Conservation (phyloP, 2,888 invertebrate species). For the Dolichomitus sp. region DNA sequence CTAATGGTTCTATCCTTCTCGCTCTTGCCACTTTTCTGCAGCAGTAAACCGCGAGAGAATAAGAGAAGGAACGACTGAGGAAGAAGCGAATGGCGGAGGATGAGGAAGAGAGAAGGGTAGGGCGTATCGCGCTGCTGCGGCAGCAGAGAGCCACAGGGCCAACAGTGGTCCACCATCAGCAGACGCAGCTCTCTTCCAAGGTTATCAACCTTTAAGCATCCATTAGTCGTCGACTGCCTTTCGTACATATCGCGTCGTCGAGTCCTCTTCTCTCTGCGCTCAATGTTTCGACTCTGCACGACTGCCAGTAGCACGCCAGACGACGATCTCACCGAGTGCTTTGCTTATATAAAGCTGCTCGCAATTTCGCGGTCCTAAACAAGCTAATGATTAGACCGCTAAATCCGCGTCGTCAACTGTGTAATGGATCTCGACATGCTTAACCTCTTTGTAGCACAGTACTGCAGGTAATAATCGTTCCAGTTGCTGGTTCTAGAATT, state of each 20-base stretch:
- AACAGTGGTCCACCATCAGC: slow-evolving; percentile 51
- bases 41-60: slow-evolving; percentile 1
- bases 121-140: slow-evolving; percentile 39
- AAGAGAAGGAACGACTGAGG: slow-evolving; percentile 4
- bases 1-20: slow-evolving; percentile 36
- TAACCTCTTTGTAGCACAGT: background rate
- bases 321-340: background rate
- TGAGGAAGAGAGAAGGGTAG: slow-evolving; percentile 23
- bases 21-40: slow-evolving; percentile 20
- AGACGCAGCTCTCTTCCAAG: slow-evolving; percentile 70
- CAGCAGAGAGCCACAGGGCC: slow-evolving; percentile 47
- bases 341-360: slow-evolving; percentile 68
- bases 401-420: background rate
- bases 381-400: slow-evolving; percentile 69
- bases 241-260: slow-evolving; percentile 34
- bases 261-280: slow-evolving; percentile 12
- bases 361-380: slow-evolving; percentile 74
- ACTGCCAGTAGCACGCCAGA: slow-evolving; percentile 24
- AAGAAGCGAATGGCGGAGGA: slow-evolving; percentile 16
- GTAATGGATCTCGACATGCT: slow-evolving; percentile 14
- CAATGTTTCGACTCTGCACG: slow-evolving; percentile 19
- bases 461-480: background rate
- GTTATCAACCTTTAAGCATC: slow-evolving; percentile 78
- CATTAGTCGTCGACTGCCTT: slow-evolving; percentile 73
- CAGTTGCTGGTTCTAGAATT: background rate